Conservation (phyloP, 1,140 invertebrate species). For the Zaprionus ornatus region DNA sequence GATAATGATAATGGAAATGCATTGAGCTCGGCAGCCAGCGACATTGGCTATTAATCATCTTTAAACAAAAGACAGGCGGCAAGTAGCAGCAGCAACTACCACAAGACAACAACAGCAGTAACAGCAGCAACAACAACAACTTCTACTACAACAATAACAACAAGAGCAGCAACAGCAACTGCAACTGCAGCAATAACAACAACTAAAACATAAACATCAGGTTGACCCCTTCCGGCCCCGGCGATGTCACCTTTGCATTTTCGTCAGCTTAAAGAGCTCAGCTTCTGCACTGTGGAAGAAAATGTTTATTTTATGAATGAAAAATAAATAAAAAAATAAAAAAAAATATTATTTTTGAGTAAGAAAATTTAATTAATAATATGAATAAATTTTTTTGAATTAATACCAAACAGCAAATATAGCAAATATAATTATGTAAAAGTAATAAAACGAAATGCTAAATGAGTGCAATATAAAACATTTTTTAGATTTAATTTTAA, state of each 20-base stretch:
- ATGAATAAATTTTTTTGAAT: too few species aligned
- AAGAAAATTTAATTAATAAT: too few species aligned
- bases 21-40: conserved; percentile 70
- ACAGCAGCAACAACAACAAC: conserved; percentile 44
- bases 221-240: conserved; percentile 71
- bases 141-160: conserved; percentile 29
- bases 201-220: conserved; percentile 80
- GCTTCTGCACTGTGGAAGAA: conserved; percentile 39
- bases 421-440: too few species aligned
- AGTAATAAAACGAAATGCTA: not conserved
- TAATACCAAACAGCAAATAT: too few species aligned
- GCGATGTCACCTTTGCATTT: conserved; percentile 48
- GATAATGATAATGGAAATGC: conserved; percentile 75
- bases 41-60: conserved; percentile 82
- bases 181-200: conserved; percentile 40
- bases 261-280: conserved; percentile 57
- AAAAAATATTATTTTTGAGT: too few species aligned
- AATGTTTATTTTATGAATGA: not conserved
- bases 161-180: conserved; percentile 44
- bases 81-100: conserved; percentile 51
- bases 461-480: too few species aligned
- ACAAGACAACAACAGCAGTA: conserved; percentile 34
- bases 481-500: too few species aligned
- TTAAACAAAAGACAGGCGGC: conserved; percentile 74
- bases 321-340: not conserved